Conservation (phyloP, 2,113 vertebrate species). For the rabbit (Oryctolagus cuniculus) region mOryCun1.1 NC_091435.1:135031001-135031500, state of each 20-base stretch:
- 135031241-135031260: conserved; percentile 39
- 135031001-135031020: not conserved
- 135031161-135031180: not conserved
- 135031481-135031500: not conserved
- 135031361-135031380: not conserved
- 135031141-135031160: conserved; percentile 26
- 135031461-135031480: not conserved
- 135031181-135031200: not conserved
- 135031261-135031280: conserved; percentile 20
- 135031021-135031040: conserved; percentile 4
- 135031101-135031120: not conserved
- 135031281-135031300: not conserved
- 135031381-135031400: not conserved
- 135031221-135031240: conserved; percentile 78
- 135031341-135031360: not conserved
- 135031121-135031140: not conserved
- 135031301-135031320: not conserved
- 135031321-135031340: not conserved
- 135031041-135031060: not conserved
- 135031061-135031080: not conserved
- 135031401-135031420: not conserved
- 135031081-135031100: conserved; percentile 3
- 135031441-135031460: not conserved
- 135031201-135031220: not conserved
- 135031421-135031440: not conserved